Base-by-base conservation (phyloP, 1,140 invertebrate genomes). In the Schlechtendalia chinensis region DNA sequence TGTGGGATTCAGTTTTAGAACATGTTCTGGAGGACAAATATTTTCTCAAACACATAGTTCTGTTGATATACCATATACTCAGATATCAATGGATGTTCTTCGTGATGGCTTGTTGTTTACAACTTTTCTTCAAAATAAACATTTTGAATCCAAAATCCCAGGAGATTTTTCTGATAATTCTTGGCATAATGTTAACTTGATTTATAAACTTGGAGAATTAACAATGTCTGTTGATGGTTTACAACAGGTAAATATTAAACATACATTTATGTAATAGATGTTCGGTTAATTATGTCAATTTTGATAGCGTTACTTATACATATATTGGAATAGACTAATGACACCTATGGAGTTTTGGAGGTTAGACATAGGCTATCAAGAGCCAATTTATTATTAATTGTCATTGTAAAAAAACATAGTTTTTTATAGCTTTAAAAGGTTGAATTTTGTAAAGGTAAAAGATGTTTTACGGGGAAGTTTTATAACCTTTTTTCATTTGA, bases 1-100 rank as follows among this genome's bases (percentile, higher is more conserved):
- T 83, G 92, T 91, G 81, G 92, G 92, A 22, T 87, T 94, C 53
- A 94, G 92, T 86, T 94, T 94, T 84, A 88, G 92, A 83, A 93
- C 91, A 17, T 95, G 93, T 86, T 88, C 89, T 45, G 91, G 91
- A 72, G 93, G 93, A 19, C 89, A 89, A 85, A 87, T 94, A 80
- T 92, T 93, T 84, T 89, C 89, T 29, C 93, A 94, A 85, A 83
- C 89, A 27, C 92, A 94, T 85, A 82, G 63, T 71, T 80, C n/a
- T 81, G 61, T 17, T 61, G 74, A 53, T 3, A 65, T 39, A 1
- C 53, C 32, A n/a, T 81, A 45, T 63, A 80, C 82, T 50, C 58
- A 74, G 50, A 82, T 84, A 1, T 71, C 81, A 22, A 56, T 83
- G 16, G 82, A 82, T 83, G 88, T 90, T 83, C 88, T 90, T 86